Base-by-base conservation (phyloP, 2,888 invertebrate species). In the Cremastinae sp. region DNA sequence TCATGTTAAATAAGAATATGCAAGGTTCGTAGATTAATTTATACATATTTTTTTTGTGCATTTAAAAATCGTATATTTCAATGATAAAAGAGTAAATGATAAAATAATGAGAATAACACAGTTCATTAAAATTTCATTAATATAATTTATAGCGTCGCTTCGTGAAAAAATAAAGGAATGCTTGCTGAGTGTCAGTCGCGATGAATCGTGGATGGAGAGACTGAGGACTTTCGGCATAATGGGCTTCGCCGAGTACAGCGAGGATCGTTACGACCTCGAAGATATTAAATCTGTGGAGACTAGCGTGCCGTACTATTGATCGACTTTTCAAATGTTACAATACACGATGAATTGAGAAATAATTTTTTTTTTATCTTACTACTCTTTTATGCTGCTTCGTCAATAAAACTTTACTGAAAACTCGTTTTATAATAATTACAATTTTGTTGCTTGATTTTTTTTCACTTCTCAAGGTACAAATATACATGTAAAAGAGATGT, bases 1-100 rank as follows among this genome's bases (percentile, higher is more conserved):
- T 94, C 49, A 92, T 94, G 56, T 90, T 92, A 69, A 94, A 93
- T 83, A 87, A 91, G 16, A 91, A 91, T 74, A 84, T 94, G 69
- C 81, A 92, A 87, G 92, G 94, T 94, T 87, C 75, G 49, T 45
- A 7, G 56, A 47, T 0, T n/a, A 36, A 18, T 7, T n/a, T 47
- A n/a, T 59, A 9, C 4, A 22, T n/a, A n/a, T n/a, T n/a, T n/a
- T n/a, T n/a, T n/a, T n/a, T n/a, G n/a, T n/a, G n/a, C n/a, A n/a
- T n/a, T n/a, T n/a, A n/a, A n/a, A n/a, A n/a, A n/a, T n/a, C n/a
- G n/a, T n/a, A n/a, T n/a, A n/a, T n/a, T n/a, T n/a, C n/a, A n/a
- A n/a, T n/a, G n/a, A n/a, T n/a, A n/a, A n/a, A n/a, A n/a, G n/a
- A n/a, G n/a, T n/a, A n/a, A n/a, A n/a, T n/a, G n/a, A n/a, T n/a